These are phyloP conservation scores for Itoplectis maculator DNA, from an alignment of 2,888 invertebrate genomes.

Conservation along the genomic window DNA sequence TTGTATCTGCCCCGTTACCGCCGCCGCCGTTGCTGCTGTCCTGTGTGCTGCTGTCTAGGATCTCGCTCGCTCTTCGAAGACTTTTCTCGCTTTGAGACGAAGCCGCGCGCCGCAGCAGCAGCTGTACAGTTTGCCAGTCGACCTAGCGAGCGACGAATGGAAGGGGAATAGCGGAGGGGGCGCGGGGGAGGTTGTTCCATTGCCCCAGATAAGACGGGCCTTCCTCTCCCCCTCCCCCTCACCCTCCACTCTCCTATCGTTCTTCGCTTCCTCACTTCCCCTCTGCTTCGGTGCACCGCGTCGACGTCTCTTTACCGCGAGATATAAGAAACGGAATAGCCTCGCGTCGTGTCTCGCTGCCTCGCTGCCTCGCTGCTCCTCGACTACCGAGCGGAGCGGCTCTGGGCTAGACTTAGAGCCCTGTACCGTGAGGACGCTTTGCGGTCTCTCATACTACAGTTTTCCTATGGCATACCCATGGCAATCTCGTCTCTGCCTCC, in stretches of 20 bases:
- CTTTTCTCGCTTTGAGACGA: conserved; percentile 26
- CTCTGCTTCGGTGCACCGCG: conserved; percentile 51
- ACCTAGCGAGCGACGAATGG: conserved; percentile 54
- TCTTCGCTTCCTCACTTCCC: conserved; percentile 58
- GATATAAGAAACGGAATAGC: conserved; percentile 62
- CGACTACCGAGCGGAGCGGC: conserved; percentile 26
- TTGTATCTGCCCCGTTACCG: not conserved
- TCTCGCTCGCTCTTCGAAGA: conserved; percentile 47
- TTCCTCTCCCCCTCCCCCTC: conserved; percentile 46
- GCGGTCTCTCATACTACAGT: conserved; percentile 62
- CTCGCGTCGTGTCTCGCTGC: too few species aligned
- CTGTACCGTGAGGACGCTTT: conserved; percentile 49
- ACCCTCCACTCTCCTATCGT: conserved; percentile 43
- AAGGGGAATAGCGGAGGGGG: conserved; percentile 28
- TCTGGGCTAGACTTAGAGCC: conserved; percentile 51
- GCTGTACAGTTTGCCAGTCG: conserved; percentile 63
- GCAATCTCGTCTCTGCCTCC: conserved; percentile 52
- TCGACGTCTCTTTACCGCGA: conserved; percentile 63
- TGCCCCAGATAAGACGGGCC: conserved; percentile 78
- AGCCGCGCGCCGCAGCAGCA: conserved; percentile 36
- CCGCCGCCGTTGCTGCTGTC: conserved; percentile 31
- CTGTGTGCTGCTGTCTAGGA: conserved; percentile 41
- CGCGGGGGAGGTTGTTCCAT: conserved; percentile 75
- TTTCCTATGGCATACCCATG: conserved; percentile 55
- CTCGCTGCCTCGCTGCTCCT: conserved; percentile 18